Base-by-base conservation (phyloP, 2,888 invertebrate genomes). In the Melanotus villosus region DNA sequence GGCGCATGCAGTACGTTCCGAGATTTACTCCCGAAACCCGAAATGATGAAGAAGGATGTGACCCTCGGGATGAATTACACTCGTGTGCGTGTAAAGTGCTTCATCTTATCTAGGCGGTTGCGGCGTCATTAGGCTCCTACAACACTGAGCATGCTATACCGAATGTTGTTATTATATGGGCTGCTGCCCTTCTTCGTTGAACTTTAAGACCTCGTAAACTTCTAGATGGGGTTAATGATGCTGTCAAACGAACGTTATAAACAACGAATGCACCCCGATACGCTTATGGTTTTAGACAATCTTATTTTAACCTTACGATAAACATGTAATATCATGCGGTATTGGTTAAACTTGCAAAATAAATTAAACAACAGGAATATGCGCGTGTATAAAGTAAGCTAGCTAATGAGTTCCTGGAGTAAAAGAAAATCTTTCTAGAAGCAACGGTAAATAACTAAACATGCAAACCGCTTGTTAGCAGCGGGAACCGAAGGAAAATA, bases 161-260 rank as follows among this genome's bases (percentile, higher is more conserved):
- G 34, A 50, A 68, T 36, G 64, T 68, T 68, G 34, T 52, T 64
- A 64, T 68, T 68, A 63, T 57, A 50, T 63, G 63, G 56, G 64
- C 41, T 56, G 64, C 41, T 56, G 47, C 60, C 62, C 45, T 56
- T 57, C 65, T 69, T 69, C 36, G 21, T 30, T 43, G 65, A 65
- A 69, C 69, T 69, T 69, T 69, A 69, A 69, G 60, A 58, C 65
- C 34, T 69, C 59, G 34, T 69, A 69, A 69, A 69, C 64, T 65
- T 43, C 59, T 43, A 59, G 60, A 60, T 60, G 65, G 30, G 59
- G 60, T 65, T 69, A 69, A 69, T 57, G 69, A 69, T 45, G 56
- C 41, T 65, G 69, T 65, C 60, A 69, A 69, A 69, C 32, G 50
- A 68, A 68, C 54, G 23, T 45, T 62, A 67, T 67, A 60, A 52